Base-by-base conservation (phyloP, 2,888 invertebrate genomes). In the Dolichopus griseipennis region DNA sequence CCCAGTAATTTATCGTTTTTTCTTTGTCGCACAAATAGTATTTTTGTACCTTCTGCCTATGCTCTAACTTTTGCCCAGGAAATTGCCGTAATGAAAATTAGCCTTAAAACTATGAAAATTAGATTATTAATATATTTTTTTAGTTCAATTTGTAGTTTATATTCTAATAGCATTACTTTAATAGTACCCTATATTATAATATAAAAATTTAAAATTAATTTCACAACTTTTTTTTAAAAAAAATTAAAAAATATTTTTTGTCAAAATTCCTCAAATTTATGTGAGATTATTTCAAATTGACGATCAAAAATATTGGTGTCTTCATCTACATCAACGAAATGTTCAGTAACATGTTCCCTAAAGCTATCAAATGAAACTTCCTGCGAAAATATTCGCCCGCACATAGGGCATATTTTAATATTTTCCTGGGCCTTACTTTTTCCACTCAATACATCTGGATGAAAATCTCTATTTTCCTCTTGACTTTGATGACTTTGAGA, bases 321-420 rank as follows among this genome's bases (percentile, higher is more conserved):
- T 68, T 77, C 78, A 68, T 86, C 85, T 52, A 88, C 86, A 72
- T 86, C 85, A 68, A 84, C 81, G 78, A 92, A 92, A 82, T 92
- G 92, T 74, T 83, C 86, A 78, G 91, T 87, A 37, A 93, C 92
- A 80, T 93, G 92, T 69, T 86, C 83, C 72, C 89, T 87, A 76
- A 92, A 92, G 65, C 85, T 84, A 34, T 84, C 80, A 78, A 91
- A 90, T 27, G 83, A 77, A 15, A 83, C 77, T 68, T 85, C 82
- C 76, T 84, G 84, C 64, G 82, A 81, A 75, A 88, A 92, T 71
- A 83, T 82, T 77, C 84, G 83, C 12, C 87, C 88, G 79, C 92
- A 92, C 82, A 92, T 85, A 0, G 92, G 92, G 74, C 92, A 92
- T 67, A 89, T 87, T 78, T 86, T 88, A 77, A 79, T 77, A 34